phyloP scores from a whole-genome alignment of 2,888 invertebrate species.

The Seira musarum region DNA sequence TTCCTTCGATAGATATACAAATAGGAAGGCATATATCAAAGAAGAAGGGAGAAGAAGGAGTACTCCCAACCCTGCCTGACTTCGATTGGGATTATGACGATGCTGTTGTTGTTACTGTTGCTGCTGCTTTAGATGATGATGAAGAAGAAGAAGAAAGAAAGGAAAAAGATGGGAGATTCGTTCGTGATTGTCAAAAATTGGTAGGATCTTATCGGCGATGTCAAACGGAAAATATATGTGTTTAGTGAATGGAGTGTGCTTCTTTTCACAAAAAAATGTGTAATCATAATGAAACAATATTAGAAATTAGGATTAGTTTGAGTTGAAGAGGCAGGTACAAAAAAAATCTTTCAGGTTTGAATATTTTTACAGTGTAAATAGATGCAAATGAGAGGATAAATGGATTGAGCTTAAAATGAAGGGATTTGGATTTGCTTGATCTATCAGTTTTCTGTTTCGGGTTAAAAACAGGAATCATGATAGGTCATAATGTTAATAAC shows the following conservation, averaged over 20 bases:
- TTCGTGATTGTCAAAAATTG: slow-evolving; percentile 61
- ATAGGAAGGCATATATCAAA: slow-evolving; percentile 5
- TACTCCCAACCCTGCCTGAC: neutral
- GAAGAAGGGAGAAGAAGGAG: slow-evolving; percentile 29
- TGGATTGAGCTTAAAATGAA: too few species aligned
- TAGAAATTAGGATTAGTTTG: neutral
- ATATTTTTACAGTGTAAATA: neutral
- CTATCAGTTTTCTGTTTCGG: too few species aligned
- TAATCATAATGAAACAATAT: neutral
- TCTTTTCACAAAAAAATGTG: neutral
- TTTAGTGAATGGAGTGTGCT: slow-evolving; percentile 33
- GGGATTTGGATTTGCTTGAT: too few species aligned
- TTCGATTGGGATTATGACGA: too few species aligned
- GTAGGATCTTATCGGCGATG: slow-evolving; percentile 60
- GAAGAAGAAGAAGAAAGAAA: slow-evolving; percentile 28
- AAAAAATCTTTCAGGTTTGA: slow-evolving; percentile 33
- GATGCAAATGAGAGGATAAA: neutral
- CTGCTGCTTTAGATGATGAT: slow-evolving; percentile 21
- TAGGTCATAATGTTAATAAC: too few species aligned
- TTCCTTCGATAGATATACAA: slow-evolving; percentile 28
- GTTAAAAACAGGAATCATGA: too few species aligned
- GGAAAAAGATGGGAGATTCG: slow-evolving; percentile 56
- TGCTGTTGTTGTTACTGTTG: slow-evolving; percentile 9
- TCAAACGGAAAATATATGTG: slow-evolving; percentile 60
- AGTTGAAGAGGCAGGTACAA: neutral